phyloP scores from a whole-genome alignment of 2,888 invertebrate genomes.

The Lasioglossum vierecki region DNA sequence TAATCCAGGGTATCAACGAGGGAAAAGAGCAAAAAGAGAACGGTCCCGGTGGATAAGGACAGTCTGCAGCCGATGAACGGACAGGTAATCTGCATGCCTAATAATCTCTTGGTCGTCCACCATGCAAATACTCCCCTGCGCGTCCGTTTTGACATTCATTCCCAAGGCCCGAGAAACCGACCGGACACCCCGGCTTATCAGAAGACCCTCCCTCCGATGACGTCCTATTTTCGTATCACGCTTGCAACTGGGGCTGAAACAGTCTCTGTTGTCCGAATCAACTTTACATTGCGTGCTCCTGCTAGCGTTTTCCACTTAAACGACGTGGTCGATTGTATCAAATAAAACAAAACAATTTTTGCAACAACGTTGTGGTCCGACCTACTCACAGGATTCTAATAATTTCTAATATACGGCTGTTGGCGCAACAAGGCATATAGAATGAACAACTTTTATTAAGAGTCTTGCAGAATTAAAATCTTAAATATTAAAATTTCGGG shows the following conservation, averaged over 20 bases:
- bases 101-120: conserved; percentile 68
- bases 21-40: conserved; percentile 16
- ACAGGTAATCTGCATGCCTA: conserved; percentile 77
- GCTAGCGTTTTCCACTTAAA: neutral
- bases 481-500: no score
- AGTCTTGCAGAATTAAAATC: no score
- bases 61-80: conserved; percentile 69
- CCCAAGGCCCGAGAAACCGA: conserved; percentile 9
- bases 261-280: neutral
- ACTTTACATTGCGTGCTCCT: neutral
- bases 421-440: no score
- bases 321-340: neutral
- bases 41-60: conserved; percentile 42
- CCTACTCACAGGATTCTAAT: no score
- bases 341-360: no score
- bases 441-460: no score
- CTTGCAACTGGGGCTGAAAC: neutral
- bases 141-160: conserved; percentile 40
- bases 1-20: conserved; percentile 31
- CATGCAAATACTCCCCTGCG: conserved; percentile 35
- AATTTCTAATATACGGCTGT: no score
- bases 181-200: neutral
- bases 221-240: conserved; percentile 6
- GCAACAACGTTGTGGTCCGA: no score
- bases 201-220: neutral